phyloP scores from a whole-genome alignment of 1,140 invertebrate species.

The Bactericera cockerelli region DNA sequence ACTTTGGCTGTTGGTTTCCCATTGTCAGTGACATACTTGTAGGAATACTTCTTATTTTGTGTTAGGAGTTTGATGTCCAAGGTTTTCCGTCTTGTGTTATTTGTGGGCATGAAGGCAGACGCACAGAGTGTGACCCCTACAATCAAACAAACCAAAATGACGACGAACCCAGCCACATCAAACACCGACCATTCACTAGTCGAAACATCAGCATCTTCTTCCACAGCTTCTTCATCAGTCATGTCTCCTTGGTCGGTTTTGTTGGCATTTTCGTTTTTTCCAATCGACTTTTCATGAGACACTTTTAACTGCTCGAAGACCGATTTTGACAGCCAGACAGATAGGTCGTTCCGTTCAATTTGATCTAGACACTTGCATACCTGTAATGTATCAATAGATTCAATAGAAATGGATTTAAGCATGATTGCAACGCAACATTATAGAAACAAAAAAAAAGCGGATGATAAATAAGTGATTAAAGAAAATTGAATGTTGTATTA shows the following conservation, averaged over 20 bases:
- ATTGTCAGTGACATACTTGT: constrained; percentile 4
- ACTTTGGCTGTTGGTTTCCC: no score
- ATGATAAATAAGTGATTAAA: no score
- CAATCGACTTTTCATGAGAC: neutral
- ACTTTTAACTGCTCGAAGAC: neutral
- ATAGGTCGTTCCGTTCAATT: neutral
- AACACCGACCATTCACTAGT: neutral
- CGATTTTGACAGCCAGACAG: neutral
- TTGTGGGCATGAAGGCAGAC: neutral
- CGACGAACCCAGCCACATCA: neutral
- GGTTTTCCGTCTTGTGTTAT: neutral
- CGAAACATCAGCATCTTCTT: neutral
- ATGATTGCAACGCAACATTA: no score
- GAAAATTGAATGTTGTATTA: no score
- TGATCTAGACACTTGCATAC: neutral
- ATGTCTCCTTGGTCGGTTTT: neutral
- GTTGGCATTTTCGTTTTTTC: neutral
- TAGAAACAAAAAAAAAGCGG: no score
- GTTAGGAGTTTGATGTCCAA: neutral
- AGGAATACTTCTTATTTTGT: neutral
- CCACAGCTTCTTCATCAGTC: neutral
- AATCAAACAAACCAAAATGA: neutral
- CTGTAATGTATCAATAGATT: neutral
- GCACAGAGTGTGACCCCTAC: neutral
- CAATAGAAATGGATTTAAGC: no score